Evolutionary conservation across 2,113 vertebrate genomes (phyloP).

Genomic region (Chaenogobius annularis): DNA sequence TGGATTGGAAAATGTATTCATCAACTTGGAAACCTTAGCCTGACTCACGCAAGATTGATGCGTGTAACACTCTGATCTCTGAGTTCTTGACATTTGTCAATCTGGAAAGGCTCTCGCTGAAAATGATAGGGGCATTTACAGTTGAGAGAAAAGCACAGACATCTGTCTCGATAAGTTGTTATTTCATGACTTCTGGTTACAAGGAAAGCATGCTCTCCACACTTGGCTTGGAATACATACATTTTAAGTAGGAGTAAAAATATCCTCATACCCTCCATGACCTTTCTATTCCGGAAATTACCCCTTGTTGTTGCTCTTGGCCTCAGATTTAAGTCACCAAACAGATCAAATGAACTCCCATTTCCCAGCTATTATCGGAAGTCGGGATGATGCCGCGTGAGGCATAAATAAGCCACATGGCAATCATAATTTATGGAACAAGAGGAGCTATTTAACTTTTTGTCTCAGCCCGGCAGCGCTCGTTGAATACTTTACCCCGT

Average conservation of each 20-base stretch:
- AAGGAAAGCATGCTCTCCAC: background rate
- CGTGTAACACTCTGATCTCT: too few relatives aligned
- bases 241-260: background rate
- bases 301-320: background rate
- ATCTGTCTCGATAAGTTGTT: too few relatives aligned
- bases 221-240: background rate
- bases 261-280: background rate
- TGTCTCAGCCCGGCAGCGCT: conserved; percentile 32
- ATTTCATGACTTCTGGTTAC: background rate
- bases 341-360: conserved; percentile 18
- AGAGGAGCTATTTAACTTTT: conserved; percentile 20
- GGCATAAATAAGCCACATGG: conserved; percentile 9
- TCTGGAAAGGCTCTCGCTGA: too few relatives aligned
- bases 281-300: background rate
- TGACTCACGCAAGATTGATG: too few relatives aligned
- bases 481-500: conserved; percentile 28
- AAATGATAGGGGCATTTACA: too few relatives aligned
- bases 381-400: conserved; percentile 13
- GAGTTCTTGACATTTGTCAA: too few relatives aligned
- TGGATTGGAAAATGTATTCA: too few relatives aligned
- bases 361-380: conserved; percentile 8
- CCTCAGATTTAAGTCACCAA: background rate
- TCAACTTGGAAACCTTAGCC: too few relatives aligned
- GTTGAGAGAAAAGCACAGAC: too few relatives aligned
- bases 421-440: conserved; percentile 33